phyloP scores from a whole-genome alignment of 1,140 invertebrate species.

The Drosophila kikkawai region DNA sequence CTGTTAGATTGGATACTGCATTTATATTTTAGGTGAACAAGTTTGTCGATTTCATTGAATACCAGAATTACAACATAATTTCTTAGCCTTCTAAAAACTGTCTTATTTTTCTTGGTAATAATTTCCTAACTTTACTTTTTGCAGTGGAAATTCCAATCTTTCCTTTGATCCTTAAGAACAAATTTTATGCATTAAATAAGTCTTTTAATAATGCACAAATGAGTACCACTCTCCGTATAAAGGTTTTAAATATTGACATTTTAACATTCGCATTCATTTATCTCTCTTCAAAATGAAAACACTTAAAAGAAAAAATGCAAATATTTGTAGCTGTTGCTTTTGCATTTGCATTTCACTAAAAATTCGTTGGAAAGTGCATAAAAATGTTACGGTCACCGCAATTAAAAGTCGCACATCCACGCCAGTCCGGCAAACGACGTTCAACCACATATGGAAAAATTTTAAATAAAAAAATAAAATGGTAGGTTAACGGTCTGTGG shows the following conservation, averaged over 20 bases:
- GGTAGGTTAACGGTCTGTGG: slow-evolving; percentile 20
- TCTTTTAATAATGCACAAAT: too few species aligned
- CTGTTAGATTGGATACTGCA: neutral
- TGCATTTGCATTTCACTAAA: slow-evolving; percentile 14
- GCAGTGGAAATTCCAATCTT: too few species aligned
- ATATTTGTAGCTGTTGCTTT: slow-evolving; percentile 20
- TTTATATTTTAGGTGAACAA: neutral
- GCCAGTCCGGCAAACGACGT: neutral
- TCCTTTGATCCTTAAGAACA: too few species aligned
- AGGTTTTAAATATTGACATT: neutral
- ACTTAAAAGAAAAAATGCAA: slow-evolving; percentile 19
- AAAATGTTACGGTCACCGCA: slow-evolving; percentile 23
- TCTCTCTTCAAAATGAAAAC: slow-evolving; percentile 6
- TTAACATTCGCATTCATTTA: neutral
- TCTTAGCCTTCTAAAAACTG: neutral
- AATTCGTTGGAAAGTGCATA: slow-evolving; percentile 28
- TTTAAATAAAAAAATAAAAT: slow-evolving; percentile 10
- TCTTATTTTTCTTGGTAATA: too few species aligned
- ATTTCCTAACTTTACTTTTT: too few species aligned
- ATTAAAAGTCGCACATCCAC: slow-evolving; percentile 44
- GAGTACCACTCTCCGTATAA: neutral
- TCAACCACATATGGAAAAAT: slow-evolving; percentile 34
- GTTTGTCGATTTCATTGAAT: neutral
- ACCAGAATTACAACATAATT: neutral
- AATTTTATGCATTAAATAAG: neutral